Base-by-base conservation (phyloP, 2,888 invertebrate genomes). In the Acrobasis repandana region DNA sequence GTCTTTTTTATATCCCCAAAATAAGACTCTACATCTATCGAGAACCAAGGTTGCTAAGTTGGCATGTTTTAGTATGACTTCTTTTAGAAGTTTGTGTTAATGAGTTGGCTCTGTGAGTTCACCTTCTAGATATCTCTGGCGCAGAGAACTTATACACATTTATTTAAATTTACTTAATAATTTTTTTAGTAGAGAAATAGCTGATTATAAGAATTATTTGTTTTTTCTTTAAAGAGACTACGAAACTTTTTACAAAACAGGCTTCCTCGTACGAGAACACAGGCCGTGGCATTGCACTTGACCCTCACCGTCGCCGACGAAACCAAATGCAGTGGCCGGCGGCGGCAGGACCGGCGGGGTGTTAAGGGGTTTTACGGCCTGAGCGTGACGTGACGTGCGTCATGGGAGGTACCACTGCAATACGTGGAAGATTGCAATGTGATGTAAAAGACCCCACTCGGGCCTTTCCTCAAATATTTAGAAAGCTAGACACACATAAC, bases 211-310 rank as follows among this genome's bases (percentile, higher is more conserved):
- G n/a, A n/a, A n/a, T 36, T 36, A 8, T 10, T 36, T 1, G 1
- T 2, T 9, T 16, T 16, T 2, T 9, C 16, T 16, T 8, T 16
- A 16, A 20, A 49, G 20, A 49, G 3, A 1, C 11, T 20, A 14
- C 20, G 49, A 14, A n/a, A 49, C 18, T 28, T 20, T 52, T 52
- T 52, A 10, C 2, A 1, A 14, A 38, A 9, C 33, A 15, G 34
- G 34, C 9, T 52, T 34, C n/a, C 15, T 15, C n/a, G 14, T 33
- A 5, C 51, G 9, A 3, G 51, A 36, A 14, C 3, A 15, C 33
- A 8, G 10, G 15, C 34, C 34, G 34, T 52, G 34, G 34, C 51
- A 52, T 52, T 52, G 51, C 51, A 52, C 51, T 52, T 52, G 51
- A 52, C 51, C 51, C 9, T n/a, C 38, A 10, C 51, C 9, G 50